Conservation (phyloP, 2,888 invertebrate species). For the Sepioteuthis lessoniana region DNA sequence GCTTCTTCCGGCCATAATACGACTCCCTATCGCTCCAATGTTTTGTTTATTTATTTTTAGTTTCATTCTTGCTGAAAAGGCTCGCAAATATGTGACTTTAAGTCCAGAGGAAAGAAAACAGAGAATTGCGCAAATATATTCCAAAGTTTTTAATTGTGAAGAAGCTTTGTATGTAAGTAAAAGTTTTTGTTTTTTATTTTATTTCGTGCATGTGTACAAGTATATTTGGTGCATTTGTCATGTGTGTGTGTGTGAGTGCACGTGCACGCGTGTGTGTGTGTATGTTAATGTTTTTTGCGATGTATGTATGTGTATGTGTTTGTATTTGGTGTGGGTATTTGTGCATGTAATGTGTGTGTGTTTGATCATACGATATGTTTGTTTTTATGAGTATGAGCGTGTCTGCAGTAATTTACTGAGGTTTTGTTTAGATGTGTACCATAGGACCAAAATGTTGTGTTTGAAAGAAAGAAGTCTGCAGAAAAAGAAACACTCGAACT, state of each 20-base stretch:
- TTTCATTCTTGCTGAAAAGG: conserved; percentile 69
- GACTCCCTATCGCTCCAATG: too few relatives aligned
- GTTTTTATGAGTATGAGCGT: too few relatives aligned
- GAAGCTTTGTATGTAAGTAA: conserved; percentile 65
- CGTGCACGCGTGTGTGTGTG: not conserved
- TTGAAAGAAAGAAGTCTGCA: too few relatives aligned
- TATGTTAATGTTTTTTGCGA: too few relatives aligned
- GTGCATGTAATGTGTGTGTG: too few relatives aligned
- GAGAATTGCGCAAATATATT: conserved; percentile 61
- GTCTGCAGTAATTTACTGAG: too few relatives aligned
- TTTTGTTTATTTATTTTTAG: conserved; percentile 54
- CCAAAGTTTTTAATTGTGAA: conserved; percentile 63
- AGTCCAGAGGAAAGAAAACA: conserved; percentile 64
- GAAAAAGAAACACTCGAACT: too few relatives aligned
- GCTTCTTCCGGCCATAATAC: too few relatives aligned
- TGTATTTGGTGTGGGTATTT: too few relatives aligned
- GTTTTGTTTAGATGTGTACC: too few relatives aligned
- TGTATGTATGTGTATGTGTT: not conserved
- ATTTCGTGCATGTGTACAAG: not conserved
- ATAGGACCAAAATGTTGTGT: too few relatives aligned
- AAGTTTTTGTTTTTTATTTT: not conserved
- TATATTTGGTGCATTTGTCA: not conserved
- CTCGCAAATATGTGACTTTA: conserved; percentile 57
- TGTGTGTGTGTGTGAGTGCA: not conserved
- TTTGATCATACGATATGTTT: too few relatives aligned